phyloP scores from a whole-genome alignment of 2,888 invertebrate species.

The Drosophila cracens region DNA sequence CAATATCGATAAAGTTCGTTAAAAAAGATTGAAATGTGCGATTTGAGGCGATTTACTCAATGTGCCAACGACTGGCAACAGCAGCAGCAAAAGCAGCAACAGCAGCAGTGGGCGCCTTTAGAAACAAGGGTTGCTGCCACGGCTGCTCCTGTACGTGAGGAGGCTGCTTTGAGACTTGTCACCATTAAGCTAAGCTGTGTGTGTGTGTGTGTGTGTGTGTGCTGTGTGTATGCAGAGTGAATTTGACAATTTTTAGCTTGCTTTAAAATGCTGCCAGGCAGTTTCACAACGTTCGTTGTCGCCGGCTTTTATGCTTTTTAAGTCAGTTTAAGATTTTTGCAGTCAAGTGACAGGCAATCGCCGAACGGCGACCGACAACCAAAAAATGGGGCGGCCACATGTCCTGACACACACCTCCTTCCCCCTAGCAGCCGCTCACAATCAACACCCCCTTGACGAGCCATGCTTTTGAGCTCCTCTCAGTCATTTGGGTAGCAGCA shows the following conservation, averaged over 20 bases:
- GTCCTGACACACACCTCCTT: conserved; percentile 16
- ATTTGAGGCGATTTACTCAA: conserved; percentile 72
- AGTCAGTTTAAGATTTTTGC: conserved; percentile 75
- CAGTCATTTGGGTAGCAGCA: conserved; percentile 71
- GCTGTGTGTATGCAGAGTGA: conserved; percentile 9
- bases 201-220: conserved; percentile 10
- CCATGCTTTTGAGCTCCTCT: conserved; percentile 31
- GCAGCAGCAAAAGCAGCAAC: conserved; percentile 13
- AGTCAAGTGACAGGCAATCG: conserved; percentile 61
- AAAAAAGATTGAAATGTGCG: conserved; percentile 75
- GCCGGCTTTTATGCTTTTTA: conserved; percentile 70
- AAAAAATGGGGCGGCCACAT: conserved; percentile 35
- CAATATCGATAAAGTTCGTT: conserved; percentile 80
- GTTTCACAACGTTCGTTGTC: conserved; percentile 54
- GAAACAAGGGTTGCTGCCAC: conserved; percentile 47
- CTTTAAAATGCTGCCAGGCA: conserved; percentile 67
- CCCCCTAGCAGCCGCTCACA: neutral
- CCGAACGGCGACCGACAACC: conserved; percentile 11
- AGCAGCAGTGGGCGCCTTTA: neutral
- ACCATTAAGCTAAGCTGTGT: conserved; percentile 75
- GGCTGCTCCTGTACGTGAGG: neutral
- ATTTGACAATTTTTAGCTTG: conserved; percentile 45
- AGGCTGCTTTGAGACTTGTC: conserved; percentile 75
- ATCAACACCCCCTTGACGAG: neutral
- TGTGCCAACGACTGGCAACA: conserved; percentile 52